These are phyloP conservation scores for Pseudorhombus dupliciocellatus DNA, from an alignment of 2,113 vertebrate species.

Conservation along the genomic window DNA sequence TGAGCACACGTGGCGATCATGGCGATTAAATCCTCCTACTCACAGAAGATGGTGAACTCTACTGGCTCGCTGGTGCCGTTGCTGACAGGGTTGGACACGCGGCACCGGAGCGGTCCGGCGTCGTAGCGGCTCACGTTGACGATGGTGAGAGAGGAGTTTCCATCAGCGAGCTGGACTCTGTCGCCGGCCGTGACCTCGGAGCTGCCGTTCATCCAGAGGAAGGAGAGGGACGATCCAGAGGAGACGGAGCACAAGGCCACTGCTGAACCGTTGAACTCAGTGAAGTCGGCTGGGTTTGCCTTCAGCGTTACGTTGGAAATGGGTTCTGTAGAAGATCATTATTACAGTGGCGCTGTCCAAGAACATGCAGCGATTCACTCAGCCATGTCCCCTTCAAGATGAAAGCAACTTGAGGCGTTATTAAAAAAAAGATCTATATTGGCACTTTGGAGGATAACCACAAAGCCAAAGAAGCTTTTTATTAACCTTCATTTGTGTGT, in stretches of 20 bases:
- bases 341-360: no score
- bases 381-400: no score
- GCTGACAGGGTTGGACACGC: constrained; percentile 57
- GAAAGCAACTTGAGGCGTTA: no score
- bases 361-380: no score
- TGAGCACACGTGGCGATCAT: not conserved
- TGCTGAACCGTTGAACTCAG: constrained; percentile 56
- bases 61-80: constrained; percentile 54
- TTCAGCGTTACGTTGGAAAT: constrained; percentile 65
- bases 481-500: no score
- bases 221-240: constrained; percentile 53
- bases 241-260: constrained; percentile 46
- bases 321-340: constrained; percentile 53
- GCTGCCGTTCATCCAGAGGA: constrained; percentile 64
- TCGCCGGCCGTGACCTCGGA: constrained; percentile 45
- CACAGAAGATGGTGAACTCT: constrained; percentile 64
- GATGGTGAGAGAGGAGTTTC: constrained; percentile 55
- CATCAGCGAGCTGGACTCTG: constrained; percentile 58
- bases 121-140: constrained; percentile 63
- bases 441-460: no score
- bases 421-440: no score
- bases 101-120: constrained; percentile 63
- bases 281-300: constrained; percentile 37
- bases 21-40: constrained; percentile 31
- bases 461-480: not conserved